These are phyloP conservation scores for Kradibia gibbosae DNA, from an alignment of 1,140 invertebrate species.

Conservation along the genomic window DNA sequence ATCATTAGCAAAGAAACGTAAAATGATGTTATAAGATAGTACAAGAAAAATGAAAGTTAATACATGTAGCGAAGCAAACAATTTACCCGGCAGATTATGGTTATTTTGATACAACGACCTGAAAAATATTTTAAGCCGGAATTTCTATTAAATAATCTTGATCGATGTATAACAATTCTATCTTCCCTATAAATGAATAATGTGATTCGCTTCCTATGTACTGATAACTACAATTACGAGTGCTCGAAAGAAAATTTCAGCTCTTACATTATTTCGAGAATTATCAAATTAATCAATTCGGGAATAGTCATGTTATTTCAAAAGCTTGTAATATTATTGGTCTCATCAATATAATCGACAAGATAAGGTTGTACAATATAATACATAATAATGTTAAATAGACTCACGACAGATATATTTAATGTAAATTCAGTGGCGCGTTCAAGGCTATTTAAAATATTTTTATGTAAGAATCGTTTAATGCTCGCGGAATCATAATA, in stretches of 20 bases:
- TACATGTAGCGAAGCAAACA: background rate
- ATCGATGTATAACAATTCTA: background rate
- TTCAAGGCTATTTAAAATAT: slow-evolving; percentile 8
- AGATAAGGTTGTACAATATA: background rate
- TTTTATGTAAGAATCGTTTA: background rate
- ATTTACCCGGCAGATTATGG: background rate
- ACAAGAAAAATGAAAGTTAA: background rate
- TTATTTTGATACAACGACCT: background rate
- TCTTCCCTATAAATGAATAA: background rate
- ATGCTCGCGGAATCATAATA: background rate
- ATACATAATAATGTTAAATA: background rate
- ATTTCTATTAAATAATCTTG: background rate
- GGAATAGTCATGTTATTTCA: background rate
- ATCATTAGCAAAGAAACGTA: background rate
- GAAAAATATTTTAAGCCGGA: background rate
- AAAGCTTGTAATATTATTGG: background rate
- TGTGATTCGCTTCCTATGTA: background rate
- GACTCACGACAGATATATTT: background rate
- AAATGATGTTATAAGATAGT: background rate
- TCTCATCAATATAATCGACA: background rate
- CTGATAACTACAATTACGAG: background rate
- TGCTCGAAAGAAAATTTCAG: background rate
- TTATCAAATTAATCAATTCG: background rate
- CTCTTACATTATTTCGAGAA: background rate
- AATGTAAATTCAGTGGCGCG: background rate